These are phyloP conservation scores for Linyphia triangularis DNA, from an alignment of 2,888 invertebrate genomes.

Conservation along the genomic window DNA sequence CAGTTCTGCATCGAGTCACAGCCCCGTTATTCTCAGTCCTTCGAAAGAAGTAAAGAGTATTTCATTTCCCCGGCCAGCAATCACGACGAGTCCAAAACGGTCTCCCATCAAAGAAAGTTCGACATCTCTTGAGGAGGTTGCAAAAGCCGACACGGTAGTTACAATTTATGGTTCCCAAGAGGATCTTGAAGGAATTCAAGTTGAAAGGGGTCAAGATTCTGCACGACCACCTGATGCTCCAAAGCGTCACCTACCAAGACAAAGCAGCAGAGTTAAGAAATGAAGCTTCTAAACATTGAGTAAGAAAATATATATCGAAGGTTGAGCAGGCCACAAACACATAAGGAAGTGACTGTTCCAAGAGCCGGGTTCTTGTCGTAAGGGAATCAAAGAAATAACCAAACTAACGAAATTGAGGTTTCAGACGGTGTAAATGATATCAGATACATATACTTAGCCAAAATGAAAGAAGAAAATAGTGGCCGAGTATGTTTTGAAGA, in stretches of 20 bases:
- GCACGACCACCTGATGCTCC: slow-evolving; percentile 2
- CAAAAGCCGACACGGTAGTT: slow-evolving; percentile 27
- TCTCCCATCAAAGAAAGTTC: slow-evolving; percentile 21
- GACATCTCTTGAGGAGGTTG: background rate
- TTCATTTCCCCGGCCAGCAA: slow-evolving; percentile 27
- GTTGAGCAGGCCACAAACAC: background rate
- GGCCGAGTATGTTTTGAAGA: background rate
- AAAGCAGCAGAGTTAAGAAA: slow-evolving; percentile 44
- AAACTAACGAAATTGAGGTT: background rate
- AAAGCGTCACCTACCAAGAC: slow-evolving; percentile 33
- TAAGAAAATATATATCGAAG: background rate
- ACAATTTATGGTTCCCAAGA: slow-evolving; percentile 34
- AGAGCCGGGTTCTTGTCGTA: background rate
- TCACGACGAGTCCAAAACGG: slow-evolving; percentile 16
- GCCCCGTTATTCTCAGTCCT: slow-evolving; percentile 47
- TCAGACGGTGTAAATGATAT: background rate
- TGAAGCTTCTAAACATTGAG: slow-evolving; percentile 4
- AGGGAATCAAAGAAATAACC: background rate
- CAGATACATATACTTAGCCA: background rate
- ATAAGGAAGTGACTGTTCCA: background rate
- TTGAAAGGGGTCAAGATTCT: background rate
- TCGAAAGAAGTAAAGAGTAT: background rate
- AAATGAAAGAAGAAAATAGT: background rate
- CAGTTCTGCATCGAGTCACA: slow-evolving; percentile 36
- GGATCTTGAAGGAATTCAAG: background rate